Percentiles rank a stretch among this genome's conserved stretches.
phyloP scores from a whole-genome alignment of 2,797 vertebrate genomes.

The Poecile montanus region DNA sequence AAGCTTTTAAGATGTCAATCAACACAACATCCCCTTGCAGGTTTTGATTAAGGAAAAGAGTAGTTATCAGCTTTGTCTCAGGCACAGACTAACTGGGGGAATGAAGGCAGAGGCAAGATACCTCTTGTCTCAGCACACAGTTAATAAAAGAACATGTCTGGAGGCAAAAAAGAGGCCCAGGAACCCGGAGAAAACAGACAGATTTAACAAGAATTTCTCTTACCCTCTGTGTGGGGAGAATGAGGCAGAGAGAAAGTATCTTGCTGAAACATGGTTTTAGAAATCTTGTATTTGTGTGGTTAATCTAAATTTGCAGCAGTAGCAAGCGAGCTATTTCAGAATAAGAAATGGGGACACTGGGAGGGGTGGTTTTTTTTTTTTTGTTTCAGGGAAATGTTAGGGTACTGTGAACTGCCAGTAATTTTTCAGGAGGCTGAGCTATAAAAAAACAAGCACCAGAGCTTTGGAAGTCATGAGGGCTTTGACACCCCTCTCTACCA shows the following conservation, averaged over 20 bases:
- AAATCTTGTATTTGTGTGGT: background rate
- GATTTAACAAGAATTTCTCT: background rate
- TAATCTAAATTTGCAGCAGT: background rate
- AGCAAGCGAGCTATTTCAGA: background rate
- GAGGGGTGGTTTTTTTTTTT: background rate
- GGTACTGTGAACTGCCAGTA: background rate
- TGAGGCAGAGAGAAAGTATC: background rate
- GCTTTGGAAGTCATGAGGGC: background rate
- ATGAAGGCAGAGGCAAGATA: background rate
- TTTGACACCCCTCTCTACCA: background rate
- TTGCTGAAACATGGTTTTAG: background rate
- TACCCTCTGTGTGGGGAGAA: background rate
- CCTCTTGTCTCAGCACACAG: background rate
- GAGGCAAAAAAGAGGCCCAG: conserved; percentile 15
- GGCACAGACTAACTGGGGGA: background rate
- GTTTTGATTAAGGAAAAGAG: background rate
- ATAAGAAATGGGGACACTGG: background rate
- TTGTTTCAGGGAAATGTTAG: background rate
- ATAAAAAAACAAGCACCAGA: background rate
- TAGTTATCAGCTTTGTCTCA: conserved; percentile 9
- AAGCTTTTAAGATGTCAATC: background rate
- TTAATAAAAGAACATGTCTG: conserved; percentile 34
- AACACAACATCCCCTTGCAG: background rate
- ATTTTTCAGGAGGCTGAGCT: background rate
- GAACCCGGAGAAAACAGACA: background rate